phyloP scores from a whole-genome alignment of 2,113 vertebrate species.

The Apodemus speciosus region DNA sequence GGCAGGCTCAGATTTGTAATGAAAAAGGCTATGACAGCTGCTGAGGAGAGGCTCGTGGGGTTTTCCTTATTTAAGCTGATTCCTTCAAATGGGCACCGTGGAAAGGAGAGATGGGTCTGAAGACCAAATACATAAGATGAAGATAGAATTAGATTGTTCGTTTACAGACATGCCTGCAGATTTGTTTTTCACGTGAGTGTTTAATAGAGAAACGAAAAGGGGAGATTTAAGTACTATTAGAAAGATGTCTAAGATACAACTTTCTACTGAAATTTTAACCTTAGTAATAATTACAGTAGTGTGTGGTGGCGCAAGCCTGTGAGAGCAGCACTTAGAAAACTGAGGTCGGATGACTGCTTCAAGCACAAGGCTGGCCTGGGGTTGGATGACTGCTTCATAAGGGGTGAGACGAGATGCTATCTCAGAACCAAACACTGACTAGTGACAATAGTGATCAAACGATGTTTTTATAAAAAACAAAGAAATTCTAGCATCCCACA shows the following conservation, averaged over 20 bases:
- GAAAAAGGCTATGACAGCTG: neutral
- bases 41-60: neutral
- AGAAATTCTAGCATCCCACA: neutral
- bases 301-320: neutral
- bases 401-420: neutral
- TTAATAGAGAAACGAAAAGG: neutral
- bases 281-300: neutral
- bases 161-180: neutral
- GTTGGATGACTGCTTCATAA: too few species aligned
- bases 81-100: neutral
- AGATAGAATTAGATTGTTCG: neutral
- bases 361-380: neutral
- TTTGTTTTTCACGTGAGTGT: neutral
- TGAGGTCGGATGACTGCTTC: neutral
- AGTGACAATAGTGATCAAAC: neutral
- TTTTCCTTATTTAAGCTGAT: neutral
- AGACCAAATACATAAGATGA: neutral
- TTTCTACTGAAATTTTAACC: neutral
- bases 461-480: neutral
- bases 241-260: neutral
- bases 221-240: neutral
- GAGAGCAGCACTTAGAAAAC: neutral
- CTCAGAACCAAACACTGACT: neutral
- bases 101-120: constrained; percentile 9
- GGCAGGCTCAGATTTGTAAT: constrained; percentile 41